Conservation (phyloP, 2,113 vertebrate genomes). For the Pelusios castaneus region DNA sequence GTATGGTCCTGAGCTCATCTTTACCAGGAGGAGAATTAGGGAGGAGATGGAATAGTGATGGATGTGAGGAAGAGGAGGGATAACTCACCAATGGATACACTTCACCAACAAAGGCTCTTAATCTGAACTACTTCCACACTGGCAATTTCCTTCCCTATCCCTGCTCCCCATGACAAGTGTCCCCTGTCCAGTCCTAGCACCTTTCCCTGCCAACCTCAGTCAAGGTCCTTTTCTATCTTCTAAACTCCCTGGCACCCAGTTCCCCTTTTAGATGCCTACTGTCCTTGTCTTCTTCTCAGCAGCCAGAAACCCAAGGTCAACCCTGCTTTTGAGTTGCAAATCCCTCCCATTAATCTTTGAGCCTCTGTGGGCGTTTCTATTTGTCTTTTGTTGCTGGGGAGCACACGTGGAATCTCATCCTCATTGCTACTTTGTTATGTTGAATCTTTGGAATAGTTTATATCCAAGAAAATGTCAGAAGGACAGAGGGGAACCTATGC, state of each 20-base stretch:
- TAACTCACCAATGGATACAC: neutral
- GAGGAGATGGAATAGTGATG: neutral
- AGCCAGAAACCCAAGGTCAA: neutral
- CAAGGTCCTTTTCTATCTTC: neutral
- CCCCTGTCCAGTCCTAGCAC: neutral
- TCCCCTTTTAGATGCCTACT: neutral
- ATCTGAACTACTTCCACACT: fast-evolving
- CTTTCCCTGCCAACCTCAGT: neutral
- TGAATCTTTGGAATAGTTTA: too few relatives aligned
- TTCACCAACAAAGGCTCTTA: neutral
- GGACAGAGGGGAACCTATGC: too few relatives aligned
- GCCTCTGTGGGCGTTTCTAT: neutral
- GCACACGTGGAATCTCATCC: too few relatives aligned
- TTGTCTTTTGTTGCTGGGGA: too few relatives aligned
- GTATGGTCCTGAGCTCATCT: too few relatives aligned
- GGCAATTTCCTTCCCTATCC: fast-evolving
- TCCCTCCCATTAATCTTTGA: neutral
- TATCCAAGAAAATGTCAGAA: too few relatives aligned
- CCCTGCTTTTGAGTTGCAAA: neutral
- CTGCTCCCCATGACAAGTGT: neutral
- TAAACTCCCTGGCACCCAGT: neutral
- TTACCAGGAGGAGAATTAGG: neutral
- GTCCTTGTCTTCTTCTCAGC: too few relatives aligned
- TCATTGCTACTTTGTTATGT: too few relatives aligned
- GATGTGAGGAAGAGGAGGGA: neutral